phyloP scores from a whole-genome alignment of 2,888 invertebrate species.

The Himalopsyche tibetana region DNA sequence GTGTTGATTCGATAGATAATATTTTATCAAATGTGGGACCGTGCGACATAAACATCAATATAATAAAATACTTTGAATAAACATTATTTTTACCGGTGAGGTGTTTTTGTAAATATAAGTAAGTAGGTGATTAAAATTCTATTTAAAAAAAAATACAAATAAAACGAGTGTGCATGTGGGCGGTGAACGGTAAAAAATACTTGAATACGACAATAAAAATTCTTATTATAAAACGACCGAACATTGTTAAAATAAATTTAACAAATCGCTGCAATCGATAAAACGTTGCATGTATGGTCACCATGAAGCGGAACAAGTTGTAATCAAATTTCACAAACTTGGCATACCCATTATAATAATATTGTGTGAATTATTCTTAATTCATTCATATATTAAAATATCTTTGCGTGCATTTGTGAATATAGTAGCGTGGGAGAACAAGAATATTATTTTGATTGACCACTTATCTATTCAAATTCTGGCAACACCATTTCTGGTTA shows the following conservation, averaged over 20 bases:
- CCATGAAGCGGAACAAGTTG: neutral
- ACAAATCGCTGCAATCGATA: conserved; percentile 10
- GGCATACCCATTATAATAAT: neutral
- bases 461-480: neutral
- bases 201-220: neutral
- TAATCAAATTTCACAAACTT: conserved; percentile 14
- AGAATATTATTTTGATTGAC: conserved; percentile 3
- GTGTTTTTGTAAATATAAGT: no score
- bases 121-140: no score
- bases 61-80: no score
- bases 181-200: neutral
- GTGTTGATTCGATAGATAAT: no score
- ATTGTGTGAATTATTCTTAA: conserved; percentile 1
- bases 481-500: no score
- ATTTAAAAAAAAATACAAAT: no score
- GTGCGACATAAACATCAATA: no score
- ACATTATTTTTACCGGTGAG: no score
- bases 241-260: conserved; percentile 15
- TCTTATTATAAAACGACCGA: neutral
- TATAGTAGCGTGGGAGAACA: neutral
- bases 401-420: neutral
- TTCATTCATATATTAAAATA: conserved; percentile 32
- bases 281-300: neutral
- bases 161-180: neutral
- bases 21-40: no score